These are phyloP conservation scores for Drosophila cardini DNA, from an alignment of 1,140 invertebrate genomes.

Conservation along the genomic window DNA sequence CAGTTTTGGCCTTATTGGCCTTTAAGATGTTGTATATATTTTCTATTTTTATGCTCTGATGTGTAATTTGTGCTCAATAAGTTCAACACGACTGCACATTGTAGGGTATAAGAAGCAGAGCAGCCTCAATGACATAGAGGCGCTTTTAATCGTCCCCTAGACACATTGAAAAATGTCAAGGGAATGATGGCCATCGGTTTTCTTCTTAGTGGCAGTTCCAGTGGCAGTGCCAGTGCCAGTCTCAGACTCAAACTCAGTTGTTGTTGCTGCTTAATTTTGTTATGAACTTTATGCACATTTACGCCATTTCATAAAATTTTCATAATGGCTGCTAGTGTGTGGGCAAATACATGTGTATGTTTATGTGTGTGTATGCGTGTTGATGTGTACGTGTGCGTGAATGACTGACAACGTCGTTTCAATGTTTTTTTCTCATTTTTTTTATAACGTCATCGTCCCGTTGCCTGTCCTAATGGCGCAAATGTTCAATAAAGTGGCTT, in stretches of 20 bases:
- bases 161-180: slow-evolving; percentile 40
- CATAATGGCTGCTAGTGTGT: slow-evolving; percentile 62
- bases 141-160: slow-evolving; percentile 2
- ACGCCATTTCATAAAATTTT: slow-evolving; percentile 80
- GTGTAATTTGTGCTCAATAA: not conserved
- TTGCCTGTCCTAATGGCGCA: slow-evolving; percentile 72
- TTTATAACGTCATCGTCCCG: slow-evolving; percentile 62
- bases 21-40: no score
- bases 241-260: not conserved
- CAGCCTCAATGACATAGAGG: slow-evolving; percentile 4
- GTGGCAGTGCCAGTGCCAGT: no score
- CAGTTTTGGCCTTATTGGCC: no score
- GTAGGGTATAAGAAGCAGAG: not conserved
- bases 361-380: slow-evolving; percentile 18
- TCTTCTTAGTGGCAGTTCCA: not conserved
- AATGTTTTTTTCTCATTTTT: slow-evolving; percentile 37
- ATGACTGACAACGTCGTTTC: slow-evolving; percentile 74
- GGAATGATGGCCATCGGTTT: slow-evolving; percentile 47
- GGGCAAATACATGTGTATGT: slow-evolving; percentile 3
- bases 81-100: not conserved
- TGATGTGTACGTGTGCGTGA: slow-evolving; percentile 36
- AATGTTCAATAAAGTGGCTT: slow-evolving; percentile 83
- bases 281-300: slow-evolving; percentile 76
- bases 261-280: slow-evolving; percentile 71
- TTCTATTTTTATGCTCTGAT: not conserved